Base-by-base conservation (phyloP, 2,888 invertebrate species). In the Lochmaea crataegi region DNA sequence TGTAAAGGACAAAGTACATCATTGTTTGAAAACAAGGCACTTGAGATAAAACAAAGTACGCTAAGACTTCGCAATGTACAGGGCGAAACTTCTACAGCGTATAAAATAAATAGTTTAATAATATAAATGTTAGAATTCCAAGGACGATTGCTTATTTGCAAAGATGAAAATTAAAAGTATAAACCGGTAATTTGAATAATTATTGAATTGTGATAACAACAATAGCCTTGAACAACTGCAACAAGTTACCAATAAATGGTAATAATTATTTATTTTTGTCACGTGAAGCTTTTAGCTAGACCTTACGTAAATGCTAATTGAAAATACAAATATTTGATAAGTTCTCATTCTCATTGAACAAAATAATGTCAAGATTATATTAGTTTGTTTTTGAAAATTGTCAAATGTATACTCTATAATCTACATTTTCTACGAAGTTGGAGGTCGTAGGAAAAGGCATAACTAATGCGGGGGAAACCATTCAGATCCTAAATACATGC, bases 1-100 rank as follows among this genome's bases (percentile, higher is more conserved):
- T 58, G 26, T 26, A n/a, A 32, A 16, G 58, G 58, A 58, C 58
- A 58, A 58, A 58, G 58, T 58, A 58, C 32, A 58, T 58, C 58
- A 58, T 58, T 58, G 26, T 32, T 58, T 14, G 14, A 58, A n/a
- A 32, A 58, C 58, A 32, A 53, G 53, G 2, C 53, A 53, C 53
- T 53, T 53, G 53, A 53, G 53, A 53, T 53, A 53, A 53, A 53
- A 16, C 11, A 45, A 45, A 45, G 53, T 53, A 53, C 18, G 16
- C 2, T 53, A 53, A 53, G n/a, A 18, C 16, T 53, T 53, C 18
- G 53, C 53, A 53, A 53, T 53, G 53, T 53, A 53, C 53, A 53
- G 53, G 53, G 16, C 10, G 53, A 18, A 16, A 38, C 7, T 38
- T 38, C 9, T 38, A 38, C 32, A 38, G 7, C 32, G 32, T 38